Evolutionary conservation across 2,113 vertebrate genomes (phyloP).

Genomic region (Zeus faber): DNA sequence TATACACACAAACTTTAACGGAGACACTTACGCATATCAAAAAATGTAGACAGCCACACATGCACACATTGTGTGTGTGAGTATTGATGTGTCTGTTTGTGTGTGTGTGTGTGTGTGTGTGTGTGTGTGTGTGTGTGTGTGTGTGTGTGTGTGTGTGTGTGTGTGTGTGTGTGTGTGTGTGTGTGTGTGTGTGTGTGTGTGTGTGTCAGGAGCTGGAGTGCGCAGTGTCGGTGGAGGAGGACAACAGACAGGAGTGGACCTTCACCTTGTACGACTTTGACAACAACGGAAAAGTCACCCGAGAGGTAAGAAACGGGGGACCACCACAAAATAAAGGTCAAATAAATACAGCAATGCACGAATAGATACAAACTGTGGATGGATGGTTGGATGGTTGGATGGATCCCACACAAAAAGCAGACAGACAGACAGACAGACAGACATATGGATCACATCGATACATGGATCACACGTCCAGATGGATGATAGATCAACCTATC

Average conservation of each 20-base stretch:
- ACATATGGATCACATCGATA: too few species aligned
- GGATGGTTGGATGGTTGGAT: too few species aligned
- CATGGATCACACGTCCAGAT: too few species aligned
- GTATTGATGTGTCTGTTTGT: slow-evolving; percentile 16
- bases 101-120: not conserved
- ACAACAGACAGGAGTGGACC: slow-evolving; percentile 98
- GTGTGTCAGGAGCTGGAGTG: slow-evolving; percentile 92
- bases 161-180: not conserved
- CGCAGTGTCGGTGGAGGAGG: slow-evolving; percentile 95
- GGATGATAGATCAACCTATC: too few species aligned
- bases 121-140: slow-evolving; percentile 45
- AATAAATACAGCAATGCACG: not conserved
- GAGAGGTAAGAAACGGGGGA: slow-evolving; percentile 82
- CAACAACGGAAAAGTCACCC: slow-evolving; percentile 98
- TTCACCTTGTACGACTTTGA: slow-evolving; percentile 99
- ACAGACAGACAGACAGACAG: too few species aligned
- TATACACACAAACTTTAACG: slow-evolving; percentile 5
- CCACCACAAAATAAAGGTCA: not conserved
- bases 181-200: slow-evolving; percentile 9
- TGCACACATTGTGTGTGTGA: slow-evolving; percentile 7
- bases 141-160: slow-evolving; percentile 20
- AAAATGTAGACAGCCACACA: not conserved
- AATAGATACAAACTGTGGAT: too few species aligned
- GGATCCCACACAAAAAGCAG: too few species aligned
- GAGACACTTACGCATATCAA: slow-evolving; percentile 12